These are phyloP conservation scores for Columba guinea DNA, from an alignment of 2,797 vertebrate genomes.

Conservation along the genomic window DNA sequence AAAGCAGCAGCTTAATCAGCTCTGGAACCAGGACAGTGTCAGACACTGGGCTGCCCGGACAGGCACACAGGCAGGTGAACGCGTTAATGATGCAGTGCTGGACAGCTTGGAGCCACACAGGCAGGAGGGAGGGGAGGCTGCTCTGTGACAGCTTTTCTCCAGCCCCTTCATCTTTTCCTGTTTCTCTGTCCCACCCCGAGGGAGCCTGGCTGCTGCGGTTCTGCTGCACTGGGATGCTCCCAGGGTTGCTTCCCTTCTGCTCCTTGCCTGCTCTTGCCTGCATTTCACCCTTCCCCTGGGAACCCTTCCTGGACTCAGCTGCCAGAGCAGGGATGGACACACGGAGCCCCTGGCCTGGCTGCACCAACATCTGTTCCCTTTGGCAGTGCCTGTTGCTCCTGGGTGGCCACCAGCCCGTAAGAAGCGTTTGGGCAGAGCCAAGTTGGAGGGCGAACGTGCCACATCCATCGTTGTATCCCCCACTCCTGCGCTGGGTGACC, in stretches of 20 bases:
- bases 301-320: not conserved
- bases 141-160: not conserved
- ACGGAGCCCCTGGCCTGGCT: not conserved
- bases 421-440: not conserved
- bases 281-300: rapidly evolving
- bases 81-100: rapidly evolving
- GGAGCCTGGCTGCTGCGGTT: rapidly evolving
- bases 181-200: not conserved
- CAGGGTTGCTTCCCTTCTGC: not conserved
- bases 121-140: not conserved
- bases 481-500: not conserved
- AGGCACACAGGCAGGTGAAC: not conserved
- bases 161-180: not conserved
- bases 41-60: rapidly evolving
- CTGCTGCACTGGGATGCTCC: not conserved
- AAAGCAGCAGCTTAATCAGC: not conserved
- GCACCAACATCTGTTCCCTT: not conserved
- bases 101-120: not conserved
- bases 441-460: not conserved
- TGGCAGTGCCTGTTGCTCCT: not conserved
- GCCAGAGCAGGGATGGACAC: not conserved
- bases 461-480: not conserved
- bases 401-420: not conserved
- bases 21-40: not conserved
- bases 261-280: not conserved